phyloP scores from a whole-genome alignment of 2,113 vertebrate genomes.

The Prinia subflava region DNA sequence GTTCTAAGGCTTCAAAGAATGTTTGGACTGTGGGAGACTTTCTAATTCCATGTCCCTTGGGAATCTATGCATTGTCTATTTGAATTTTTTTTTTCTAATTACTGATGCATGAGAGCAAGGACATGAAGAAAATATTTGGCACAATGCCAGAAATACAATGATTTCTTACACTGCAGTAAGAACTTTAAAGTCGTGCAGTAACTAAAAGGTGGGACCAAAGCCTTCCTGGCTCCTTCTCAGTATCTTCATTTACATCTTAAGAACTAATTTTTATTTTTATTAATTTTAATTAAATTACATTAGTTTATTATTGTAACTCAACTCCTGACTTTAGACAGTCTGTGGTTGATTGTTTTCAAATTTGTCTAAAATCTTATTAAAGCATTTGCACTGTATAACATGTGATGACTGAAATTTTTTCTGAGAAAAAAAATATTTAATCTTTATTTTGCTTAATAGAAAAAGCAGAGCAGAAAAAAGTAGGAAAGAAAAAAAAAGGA shows the following conservation, averaged over 20 bases:
- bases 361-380: background rate
- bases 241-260: background rate
- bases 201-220: background rate
- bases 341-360: background rate
- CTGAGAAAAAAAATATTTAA: background rate
- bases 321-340: background rate
- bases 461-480: conserved; percentile 70
- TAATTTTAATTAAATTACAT: background rate
- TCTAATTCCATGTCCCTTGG: background rate
- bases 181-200: background rate
- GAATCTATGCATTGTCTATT: background rate
- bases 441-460: conserved; percentile 58
- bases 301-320: background rate
- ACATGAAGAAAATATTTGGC: background rate
- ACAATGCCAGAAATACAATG: background rate
- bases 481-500: conserved; percentile 71
- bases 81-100: background rate
- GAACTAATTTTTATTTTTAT: background rate
- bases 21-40: background rate
- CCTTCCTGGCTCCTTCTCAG: background rate
- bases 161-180: background rate
- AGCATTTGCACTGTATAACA: background rate
- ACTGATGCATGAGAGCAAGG: background rate
- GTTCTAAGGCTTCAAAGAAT: background rate
- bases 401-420: background rate